Evolutionary conservation across 2,797 vertebrate species (phyloP), one percentile per base, ranked within the genome.

Genomic region (Sus cebifrons): DNA sequence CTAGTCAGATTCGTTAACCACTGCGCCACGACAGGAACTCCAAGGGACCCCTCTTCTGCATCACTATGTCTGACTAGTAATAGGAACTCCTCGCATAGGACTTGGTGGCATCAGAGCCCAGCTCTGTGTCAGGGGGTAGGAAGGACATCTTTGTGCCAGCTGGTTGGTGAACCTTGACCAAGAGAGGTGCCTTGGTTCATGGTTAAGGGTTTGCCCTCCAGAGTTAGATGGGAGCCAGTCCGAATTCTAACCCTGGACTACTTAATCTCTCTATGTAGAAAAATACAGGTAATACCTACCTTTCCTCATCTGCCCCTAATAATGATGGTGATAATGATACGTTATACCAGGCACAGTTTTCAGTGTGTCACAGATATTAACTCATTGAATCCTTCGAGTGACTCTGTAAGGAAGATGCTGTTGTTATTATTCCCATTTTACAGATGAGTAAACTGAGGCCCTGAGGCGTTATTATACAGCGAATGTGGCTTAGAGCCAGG

Each of bases 251-350:
- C 29, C 78, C 81, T 75, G 29, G 75, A 60, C 71, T 62, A 29
- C 3, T 65, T 75, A 67, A 74, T 89, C 40, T 88, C 67, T 56
- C 15, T 25, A 83, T 8, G 2, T 65, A 84, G n/a, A 67, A 73
- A 92, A 87, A 36, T 75, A 68, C 3, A 70, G 58, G 29, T 29
- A 29, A 18, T 44, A 21, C 10, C 18, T 65, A 40, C 17, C 15
- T 82, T 83, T 44, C 81, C 87, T 75, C 67, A 36, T 70, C 60
- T 67, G 68, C 25, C n/a, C n/a, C 25, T 56, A 56, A 75, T 71
- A 14, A 56, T 44, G 29, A 64, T 15, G 8, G 13, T 65, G 3
- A 32, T 20, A 15, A 9, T 4, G 29, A n/a, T 6, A 32, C 27
- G 49, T 16, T 23, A 32, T 17, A 5, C 36, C 18, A 18, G 32